These are phyloP conservation scores for Kryptolebias marmoratus DNA, from an alignment of 2,113 vertebrate genomes.

Conservation along the genomic window DNA sequence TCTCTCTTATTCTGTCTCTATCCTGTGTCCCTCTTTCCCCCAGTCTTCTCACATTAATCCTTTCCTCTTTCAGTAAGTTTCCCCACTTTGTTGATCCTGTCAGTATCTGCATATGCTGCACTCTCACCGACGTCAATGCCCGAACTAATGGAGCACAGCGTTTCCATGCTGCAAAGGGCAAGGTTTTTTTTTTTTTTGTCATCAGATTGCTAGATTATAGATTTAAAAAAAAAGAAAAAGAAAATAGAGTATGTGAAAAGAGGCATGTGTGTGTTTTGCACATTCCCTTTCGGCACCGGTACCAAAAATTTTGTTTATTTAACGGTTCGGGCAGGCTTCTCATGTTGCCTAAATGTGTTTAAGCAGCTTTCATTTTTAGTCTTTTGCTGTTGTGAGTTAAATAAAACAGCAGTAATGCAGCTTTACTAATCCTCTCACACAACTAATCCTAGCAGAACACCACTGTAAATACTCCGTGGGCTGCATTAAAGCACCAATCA, in stretches of 20 bases:
- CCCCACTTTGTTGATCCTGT: slow-evolving; percentile 64
- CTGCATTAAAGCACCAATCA: slow-evolving; percentile 75
- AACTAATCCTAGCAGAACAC: slow-evolving; percentile 80
- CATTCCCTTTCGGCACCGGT: slow-evolving; percentile 27
- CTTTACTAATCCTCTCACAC: slow-evolving; percentile 81
- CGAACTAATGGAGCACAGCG: slow-evolving; percentile 67
- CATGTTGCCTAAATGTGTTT: slow-evolving; percentile 75
- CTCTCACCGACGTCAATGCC: slow-evolving; percentile 58
- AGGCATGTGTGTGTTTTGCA: slow-evolving; percentile 4
- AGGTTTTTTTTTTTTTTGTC: slow-evolving; percentile 56
- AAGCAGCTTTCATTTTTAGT: slow-evolving; percentile 80
- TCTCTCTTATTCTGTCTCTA: slow-evolving; percentile 49
- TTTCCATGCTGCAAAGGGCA: slow-evolving; percentile 61
- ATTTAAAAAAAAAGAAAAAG: slow-evolving; percentile 53
- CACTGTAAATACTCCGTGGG: slow-evolving; percentile 77
- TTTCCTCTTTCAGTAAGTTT: slow-evolving; percentile 59
- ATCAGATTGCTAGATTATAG: slow-evolving; percentile 77
- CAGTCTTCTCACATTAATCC: slow-evolving; percentile 70
- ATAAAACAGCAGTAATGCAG: slow-evolving; percentile 80
- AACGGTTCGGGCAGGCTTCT: slow-evolving; percentile 60
- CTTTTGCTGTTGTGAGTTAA: slow-evolving; percentile 80
- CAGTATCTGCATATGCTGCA: slow-evolving; percentile 70
- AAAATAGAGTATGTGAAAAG: slow-evolving; percentile 28
- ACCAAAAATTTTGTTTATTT: slow-evolving; percentile 60
- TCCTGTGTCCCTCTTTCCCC: slow-evolving; percentile 13